Conservation (phyloP, 1,140 invertebrate species). For the Micrasema longulum region DNA sequence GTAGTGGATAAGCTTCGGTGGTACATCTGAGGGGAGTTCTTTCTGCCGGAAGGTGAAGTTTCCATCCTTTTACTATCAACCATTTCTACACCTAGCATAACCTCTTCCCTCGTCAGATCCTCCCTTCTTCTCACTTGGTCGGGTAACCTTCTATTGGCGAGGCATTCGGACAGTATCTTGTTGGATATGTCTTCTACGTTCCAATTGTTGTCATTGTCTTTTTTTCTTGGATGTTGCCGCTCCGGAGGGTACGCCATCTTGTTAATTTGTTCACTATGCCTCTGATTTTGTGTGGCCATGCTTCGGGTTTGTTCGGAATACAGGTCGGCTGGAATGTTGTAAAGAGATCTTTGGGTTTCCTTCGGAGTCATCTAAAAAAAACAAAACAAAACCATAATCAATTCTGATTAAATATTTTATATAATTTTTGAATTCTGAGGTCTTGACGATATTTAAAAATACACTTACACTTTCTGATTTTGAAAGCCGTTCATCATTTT, state of each 20-base stretch:
- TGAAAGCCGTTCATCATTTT: slow-evolving; percentile 16
- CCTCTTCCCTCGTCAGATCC: slow-evolving; percentile 38
- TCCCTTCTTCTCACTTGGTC: slow-evolving; percentile 47
- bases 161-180: slow-evolving; percentile 39
- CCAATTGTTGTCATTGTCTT: slow-evolving; percentile 41
- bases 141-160: slow-evolving; percentile 34
- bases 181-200: slow-evolving; percentile 22
- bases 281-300: slow-evolving; percentile 35
- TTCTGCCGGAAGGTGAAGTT: slow-evolving; percentile 49
- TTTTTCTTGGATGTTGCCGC: slow-evolving; percentile 26
- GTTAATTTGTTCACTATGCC: slow-evolving; percentile 30
- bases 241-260: slow-evolving; percentile 4
- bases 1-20: slow-evolving; percentile 64
- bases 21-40: slow-evolving; percentile 62
- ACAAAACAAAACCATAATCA: too few relatives aligned
- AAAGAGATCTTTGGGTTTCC: slow-evolving; percentile 40
- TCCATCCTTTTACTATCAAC: slow-evolving; percentile 14
- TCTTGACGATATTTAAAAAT: neutral
- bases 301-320: slow-evolving; percentile 42
- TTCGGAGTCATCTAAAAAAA: slow-evolving; percentile 35
- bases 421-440: neutral
- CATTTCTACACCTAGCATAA: slow-evolving; percentile 10
- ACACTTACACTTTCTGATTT: slow-evolving; percentile 23
- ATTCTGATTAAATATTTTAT: too few relatives aligned
- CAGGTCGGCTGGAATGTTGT: slow-evolving; percentile 31